Base-by-base conservation (phyloP, 2,113 vertebrate genomes). In the Corythoichthys haematopterus region DNA sequence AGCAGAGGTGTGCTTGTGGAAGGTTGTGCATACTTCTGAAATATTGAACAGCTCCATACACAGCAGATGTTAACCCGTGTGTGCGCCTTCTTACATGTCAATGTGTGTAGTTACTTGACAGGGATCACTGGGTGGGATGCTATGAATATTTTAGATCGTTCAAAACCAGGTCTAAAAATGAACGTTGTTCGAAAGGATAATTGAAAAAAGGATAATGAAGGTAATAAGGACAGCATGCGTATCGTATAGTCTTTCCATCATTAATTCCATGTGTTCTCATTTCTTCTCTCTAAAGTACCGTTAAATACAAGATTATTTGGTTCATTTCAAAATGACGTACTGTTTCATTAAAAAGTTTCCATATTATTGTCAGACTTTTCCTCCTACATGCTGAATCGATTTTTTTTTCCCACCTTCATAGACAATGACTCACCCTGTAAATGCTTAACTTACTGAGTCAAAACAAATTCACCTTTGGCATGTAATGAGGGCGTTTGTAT, bases 11-110 rank as follows among this genome's bases (percentile, higher is more conserved):
- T 70, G 74, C 37, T 69, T 65, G 55, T 71, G 67, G 68, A 57
- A 79, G 62, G 80, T 70, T 58, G 40, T 64, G 66, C 66, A 53
- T 77, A 60, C 35, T 15, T 35, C 38, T 87, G 64, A 80, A 87
- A 84, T 81, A 85, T 87, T 87, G 12, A 87, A 73, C 50, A 78
- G 20, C 47, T 10, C 65, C 0, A 16, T 76, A 66, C 77, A 76
- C 80, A 76, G 64, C 80, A 84, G 81, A 78, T 85, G 76, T 77
- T 75, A 72, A 80, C 72, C 70, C 71, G 65, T 12, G 47, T 46
- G 37, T 64, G 43, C 40, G 46, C 48, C 2, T 3, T 6, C 33
- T n/a, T 64, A 4, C 48, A 9, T 51, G 45, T 64, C 40, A 43
- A 52, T 20, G 64, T n/a, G 73, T n/a, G 37, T 40, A 60, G 7